These are phyloP conservation scores for Netelia inedita DNA, from an alignment of 2,888 invertebrate species.

Conservation along the genomic window DNA sequence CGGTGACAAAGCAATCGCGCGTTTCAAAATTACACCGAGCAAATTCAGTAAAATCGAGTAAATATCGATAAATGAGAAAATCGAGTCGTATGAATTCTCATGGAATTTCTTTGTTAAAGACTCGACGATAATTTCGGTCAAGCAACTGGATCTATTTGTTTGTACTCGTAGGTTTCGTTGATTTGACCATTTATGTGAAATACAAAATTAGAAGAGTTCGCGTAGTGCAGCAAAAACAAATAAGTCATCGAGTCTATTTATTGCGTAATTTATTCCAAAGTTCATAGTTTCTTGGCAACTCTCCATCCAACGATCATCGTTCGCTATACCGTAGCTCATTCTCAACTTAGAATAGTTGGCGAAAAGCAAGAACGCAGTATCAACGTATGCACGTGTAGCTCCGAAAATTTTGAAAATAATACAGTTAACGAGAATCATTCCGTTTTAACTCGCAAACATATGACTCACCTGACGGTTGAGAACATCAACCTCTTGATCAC, in stretches of 20 bases:
- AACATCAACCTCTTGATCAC: constrained; percentile 87
- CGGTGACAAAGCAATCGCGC: constrained; percentile 6
- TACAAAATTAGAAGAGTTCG: background rate
- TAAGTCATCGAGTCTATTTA: constrained; percentile 34
- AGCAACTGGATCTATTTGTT: background rate
- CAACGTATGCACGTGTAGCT: constrained; percentile 16
- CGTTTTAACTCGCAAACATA: background rate
- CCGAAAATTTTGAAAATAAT: background rate
- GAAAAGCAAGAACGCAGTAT: constrained; percentile 51
- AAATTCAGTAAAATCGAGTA: background rate
- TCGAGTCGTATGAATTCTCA: too few species aligned
- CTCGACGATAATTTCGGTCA: too few species aligned
- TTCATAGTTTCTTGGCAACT: constrained; percentile 58
- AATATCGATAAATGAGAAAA: too few species aligned
- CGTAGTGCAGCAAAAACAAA: constrained; percentile 28
- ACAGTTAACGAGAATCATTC: background rate
- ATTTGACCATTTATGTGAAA: too few species aligned
- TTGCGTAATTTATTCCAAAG: constrained; percentile 42
- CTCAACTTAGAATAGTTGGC: constrained; percentile 55
- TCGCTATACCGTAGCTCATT: constrained; percentile 39
- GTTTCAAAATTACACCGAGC: background rate
- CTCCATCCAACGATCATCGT: constrained; percentile 41
- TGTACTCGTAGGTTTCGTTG: too few species aligned
- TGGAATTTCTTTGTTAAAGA: too few species aligned
- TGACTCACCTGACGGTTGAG: constrained; percentile 89